Base-by-base conservation (phyloP, 1,140 invertebrate species). In the Drosophila auraria region DNA sequence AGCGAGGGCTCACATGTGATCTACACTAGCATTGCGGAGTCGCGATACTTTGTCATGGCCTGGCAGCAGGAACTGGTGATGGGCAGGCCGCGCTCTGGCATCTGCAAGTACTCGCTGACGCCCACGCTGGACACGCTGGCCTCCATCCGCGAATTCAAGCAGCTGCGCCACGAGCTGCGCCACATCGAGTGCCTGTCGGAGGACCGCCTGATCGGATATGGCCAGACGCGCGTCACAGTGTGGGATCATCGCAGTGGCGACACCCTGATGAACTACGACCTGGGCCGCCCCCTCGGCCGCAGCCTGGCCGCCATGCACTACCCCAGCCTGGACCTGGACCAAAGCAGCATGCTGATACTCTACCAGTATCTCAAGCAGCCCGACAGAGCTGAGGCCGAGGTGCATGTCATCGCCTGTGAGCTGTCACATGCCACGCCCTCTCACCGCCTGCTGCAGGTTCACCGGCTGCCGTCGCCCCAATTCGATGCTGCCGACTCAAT, bases 161-260 rank as follows among this genome's bases (percentile, higher is more conserved):
- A 79, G 61, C 58, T 93, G 49, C 78, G 84, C 8, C 87, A 93
- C 64, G 82, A 79, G 23, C 72, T 93, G 9, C 61, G 60, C 4
- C 81, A 90, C 51, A 78, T 93, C 45, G 87, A 93, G 60, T 91
- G 90, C 64, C 25, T 91, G 20, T 83, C 72, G 45, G 92, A 93
- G 51, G 92, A 93, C 47, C 87, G 90, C 8, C 49, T 93, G 7
- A 83, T 93, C 50, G 92, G 92, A 6, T 93, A 92, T 44, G 92
- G 92, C 0, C 60, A 63, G 17, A 75, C 79, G 11, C 87, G 83
- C 0, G 60, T 93, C 15, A 93, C 92, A 0, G 78, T 93, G 44
- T 93, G 92, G 92, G 92, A 93, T 68, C 92, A 93, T 78, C 91
- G 87, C 44, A 93, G 92, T 17, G 92, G 92, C 4, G 92, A 93